Evolutionary conservation across 2,888 invertebrate genomes (phyloP).

Genomic region (Pyrgus malvae): DNA sequence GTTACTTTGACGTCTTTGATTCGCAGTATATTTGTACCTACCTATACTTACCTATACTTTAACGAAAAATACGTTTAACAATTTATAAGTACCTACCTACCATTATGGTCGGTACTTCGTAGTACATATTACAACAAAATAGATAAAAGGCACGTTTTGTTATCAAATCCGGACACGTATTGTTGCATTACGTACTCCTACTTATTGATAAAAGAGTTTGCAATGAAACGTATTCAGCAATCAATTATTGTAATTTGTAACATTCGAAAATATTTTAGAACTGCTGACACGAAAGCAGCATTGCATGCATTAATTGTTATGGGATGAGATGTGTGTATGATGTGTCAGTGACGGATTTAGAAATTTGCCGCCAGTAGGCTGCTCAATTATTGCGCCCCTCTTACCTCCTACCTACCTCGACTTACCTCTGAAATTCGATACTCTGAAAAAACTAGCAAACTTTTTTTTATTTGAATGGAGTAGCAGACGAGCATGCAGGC

Average conservation of each 20-base stretch:
- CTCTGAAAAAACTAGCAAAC: no score
- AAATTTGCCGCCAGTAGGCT: no score
- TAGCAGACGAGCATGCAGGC: no score
- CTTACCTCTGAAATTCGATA: no score
- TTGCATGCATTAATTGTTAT: slow-evolving; percentile 48
- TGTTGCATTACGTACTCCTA: slow-evolving; percentile 18
- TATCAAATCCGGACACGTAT: slow-evolving; percentile 22
- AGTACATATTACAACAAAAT: neutral
- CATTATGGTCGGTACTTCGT: neutral
- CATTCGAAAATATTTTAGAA: slow-evolving; percentile 28
- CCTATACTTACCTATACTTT: no score
- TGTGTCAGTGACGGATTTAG: no score
- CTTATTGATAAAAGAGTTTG: slow-evolving; percentile 13
- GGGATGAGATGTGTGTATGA: slow-evolving; percentile 43
- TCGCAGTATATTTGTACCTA: no score
- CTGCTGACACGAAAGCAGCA: slow-evolving; percentile 31
- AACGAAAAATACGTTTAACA: no score
- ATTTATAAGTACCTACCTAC: neutral
- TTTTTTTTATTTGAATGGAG: no score
- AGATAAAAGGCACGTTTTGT: slow-evolving; percentile 23
- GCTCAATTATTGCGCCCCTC: no score
- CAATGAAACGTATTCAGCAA: slow-evolving; percentile 12
- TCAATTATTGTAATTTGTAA: slow-evolving; percentile 4
- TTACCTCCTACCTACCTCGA: no score
- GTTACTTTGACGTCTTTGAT: no score